A percentile compares a stretch with the other conserved stretches of the same genome.
Conservation (phyloP, 2,113 vertebrate genomes). For the Ivindomyrus marchei region DNA sequence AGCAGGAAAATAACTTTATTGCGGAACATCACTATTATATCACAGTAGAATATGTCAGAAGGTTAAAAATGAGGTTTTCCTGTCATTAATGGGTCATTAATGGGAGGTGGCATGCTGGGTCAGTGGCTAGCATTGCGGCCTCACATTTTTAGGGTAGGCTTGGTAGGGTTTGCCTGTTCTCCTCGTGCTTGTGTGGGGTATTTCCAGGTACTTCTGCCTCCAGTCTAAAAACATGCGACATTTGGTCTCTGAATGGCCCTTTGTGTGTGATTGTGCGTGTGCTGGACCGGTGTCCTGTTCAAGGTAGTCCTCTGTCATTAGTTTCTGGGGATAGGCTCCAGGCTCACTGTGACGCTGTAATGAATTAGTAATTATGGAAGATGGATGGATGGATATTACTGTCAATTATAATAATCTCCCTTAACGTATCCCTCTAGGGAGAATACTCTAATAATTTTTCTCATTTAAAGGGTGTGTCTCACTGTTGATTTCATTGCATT, state of each 20-base stretch:
- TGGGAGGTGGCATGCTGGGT: neutral
- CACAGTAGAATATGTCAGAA: neutral
- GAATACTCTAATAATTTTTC: neutral
- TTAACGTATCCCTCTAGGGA: neutral
- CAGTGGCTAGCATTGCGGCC: neutral
- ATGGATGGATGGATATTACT: neutral
- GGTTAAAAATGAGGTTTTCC: neutral
- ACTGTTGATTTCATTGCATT: neutral
- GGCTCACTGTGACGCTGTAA: neutral
- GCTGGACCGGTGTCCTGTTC: neutral
- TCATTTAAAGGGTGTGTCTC: neutral
- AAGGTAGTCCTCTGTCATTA: neutral
- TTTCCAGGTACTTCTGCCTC: neutral
- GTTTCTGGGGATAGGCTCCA: neutral
- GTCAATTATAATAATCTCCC: neutral
- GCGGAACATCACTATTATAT: neutral
- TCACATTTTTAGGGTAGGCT: neutral
- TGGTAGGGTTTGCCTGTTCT: neutral
- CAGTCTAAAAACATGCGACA: neutral
- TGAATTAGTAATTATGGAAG: neutral
- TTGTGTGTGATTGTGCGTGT: neutral
- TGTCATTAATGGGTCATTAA: neutral
- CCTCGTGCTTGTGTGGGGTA: neutral
- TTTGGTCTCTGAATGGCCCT: neutral
- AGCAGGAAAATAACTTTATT: neutral